Base-by-base conservation (phyloP, 2,113 vertebrate genomes). In the Calidris pugnax region DNA sequence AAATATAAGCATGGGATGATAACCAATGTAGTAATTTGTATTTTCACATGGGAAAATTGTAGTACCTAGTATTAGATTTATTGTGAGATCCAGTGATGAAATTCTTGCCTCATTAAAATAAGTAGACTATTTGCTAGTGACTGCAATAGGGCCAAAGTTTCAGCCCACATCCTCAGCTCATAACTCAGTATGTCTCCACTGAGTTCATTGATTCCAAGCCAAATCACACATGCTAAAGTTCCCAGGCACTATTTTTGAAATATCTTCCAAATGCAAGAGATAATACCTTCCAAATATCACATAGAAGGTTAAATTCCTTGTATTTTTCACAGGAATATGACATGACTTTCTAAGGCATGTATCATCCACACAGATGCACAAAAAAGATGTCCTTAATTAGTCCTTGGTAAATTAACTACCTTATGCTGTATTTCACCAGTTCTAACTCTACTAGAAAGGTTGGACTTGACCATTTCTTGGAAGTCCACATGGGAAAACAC, bases 41-140 rank as follows among this genome's bases (percentile, higher is more conserved):
- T 86, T 96, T 94, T 93, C 90, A 84, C 90, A 85, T 75, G 77
- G 88, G 92, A 97, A 93, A 92, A 75, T 33, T 72, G 22, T 67
- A 81, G 86, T 72, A 81, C 27, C 53, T 92, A 85, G 89, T 96
- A 90, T 87, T 90, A 94, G 85, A 89, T 90, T 68, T 88, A 89
- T 75, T 93, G 57, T 87, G 60, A 92, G 66, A 90, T 78, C 33
- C 69, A 82, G 83, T 89, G 80, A 81, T 85, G 56, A 92, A 94
- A 92, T 87, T 86, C 69, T 88, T 89, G 72, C 59, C 64, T 95
- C 89, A 85, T 85, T 87, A 89, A 84, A 90, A 84, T 81, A 83
- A 94, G 51, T 81, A 90, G 82, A 23, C 67, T 83, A 63, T 90
- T 92, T 90, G 39, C 69, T 84, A 72, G 68, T 45, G 53, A 79